Evolutionary conservation across 1,140 invertebrate species (phyloP), one percentile per base, ranked within the genome.

Genomic region (Drosophila kurseongensis): DNA sequence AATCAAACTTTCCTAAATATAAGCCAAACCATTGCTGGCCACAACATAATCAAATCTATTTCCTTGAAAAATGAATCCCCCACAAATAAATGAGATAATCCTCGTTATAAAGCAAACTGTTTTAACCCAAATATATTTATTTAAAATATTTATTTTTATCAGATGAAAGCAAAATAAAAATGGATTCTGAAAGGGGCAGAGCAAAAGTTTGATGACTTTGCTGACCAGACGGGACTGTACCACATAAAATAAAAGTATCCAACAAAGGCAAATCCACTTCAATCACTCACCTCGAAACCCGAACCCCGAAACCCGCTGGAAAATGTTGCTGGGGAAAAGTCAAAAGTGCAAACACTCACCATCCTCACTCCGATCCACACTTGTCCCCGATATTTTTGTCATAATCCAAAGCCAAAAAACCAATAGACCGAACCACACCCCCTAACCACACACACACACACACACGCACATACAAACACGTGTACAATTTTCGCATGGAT

Each of bases 351-450:
- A 68, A 71, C 42, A 55, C 29, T 51, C 29, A 51, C 51, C 8
- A 18, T 41, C 27, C 47, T 29, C 50, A 41, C 41, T 35, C 47
- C 16, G 13, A 55, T 44, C 62, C 71, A 50, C 75, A 63, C 65
- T 80, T 61, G 36, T 18, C 44, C 63, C 50, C 45, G n/a, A 57
- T 73, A 78, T 63, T 71, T 75, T 77, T 79, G 79, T 74, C 79
- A 86, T 86, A 86, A 86, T 86, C 83, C 84, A 86, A 86, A 86
- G 84, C 80, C 84, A 89, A 88, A 86, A 88, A 88, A 86, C 83
- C 83, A 86, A 88, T 88, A 86, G 75, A 84, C 71, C 79, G 54
- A 45, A 45, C 50, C 50, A 41, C 67, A 69, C 35, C 35, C 14
- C 16, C 14, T n/a, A 35, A 29, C 47, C 32, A 23, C 47, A n/a